A percentile compares a stretch with the other conserved stretches of the same genome.
Evolutionary conservation across 2,113 vertebrate species (phyloP).

Genomic region (Brachyhypopomus occidentalis): DNA sequence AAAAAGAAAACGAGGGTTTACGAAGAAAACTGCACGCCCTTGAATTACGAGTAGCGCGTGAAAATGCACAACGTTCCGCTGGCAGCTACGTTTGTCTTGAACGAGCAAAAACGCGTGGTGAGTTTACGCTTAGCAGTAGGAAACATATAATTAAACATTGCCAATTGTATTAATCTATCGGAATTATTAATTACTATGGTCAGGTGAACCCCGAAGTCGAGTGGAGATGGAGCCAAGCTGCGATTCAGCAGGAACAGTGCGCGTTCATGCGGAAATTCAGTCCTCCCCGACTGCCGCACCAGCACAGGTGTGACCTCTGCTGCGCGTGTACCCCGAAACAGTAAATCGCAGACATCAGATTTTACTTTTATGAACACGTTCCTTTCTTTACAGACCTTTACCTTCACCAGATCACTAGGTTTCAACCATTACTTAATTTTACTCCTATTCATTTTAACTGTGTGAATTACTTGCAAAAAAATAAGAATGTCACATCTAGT

Average conservation of each 20-base stretch:
- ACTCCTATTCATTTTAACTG: too few species aligned
- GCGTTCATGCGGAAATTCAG: not conserved
- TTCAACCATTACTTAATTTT: too few species aligned
- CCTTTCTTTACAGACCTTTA: too few species aligned
- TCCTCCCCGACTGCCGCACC: not conserved
- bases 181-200: not conserved
- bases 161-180: not conserved
- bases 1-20: constrained; percentile 4
- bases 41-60: not conserved
- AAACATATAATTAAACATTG: too few species aligned
- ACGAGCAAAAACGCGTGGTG: not conserved
- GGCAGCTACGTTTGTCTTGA: not conserved
- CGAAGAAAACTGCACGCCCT: constrained; percentile 3
- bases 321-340: too few species aligned
- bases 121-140: not conserved
- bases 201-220: constrained; percentile 1
- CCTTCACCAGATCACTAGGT: too few species aligned
- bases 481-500: too few species aligned
- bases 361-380: too few species aligned
- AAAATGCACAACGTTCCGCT: constrained; percentile 2
- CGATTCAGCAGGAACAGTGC: not conserved
- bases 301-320: not conserved
- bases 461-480: too few species aligned
- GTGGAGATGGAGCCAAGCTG: not conserved
- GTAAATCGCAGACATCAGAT: too few species aligned